Conservation (phyloP, 2,888 invertebrate species). For the Ferdinandea cuprea region DNA sequence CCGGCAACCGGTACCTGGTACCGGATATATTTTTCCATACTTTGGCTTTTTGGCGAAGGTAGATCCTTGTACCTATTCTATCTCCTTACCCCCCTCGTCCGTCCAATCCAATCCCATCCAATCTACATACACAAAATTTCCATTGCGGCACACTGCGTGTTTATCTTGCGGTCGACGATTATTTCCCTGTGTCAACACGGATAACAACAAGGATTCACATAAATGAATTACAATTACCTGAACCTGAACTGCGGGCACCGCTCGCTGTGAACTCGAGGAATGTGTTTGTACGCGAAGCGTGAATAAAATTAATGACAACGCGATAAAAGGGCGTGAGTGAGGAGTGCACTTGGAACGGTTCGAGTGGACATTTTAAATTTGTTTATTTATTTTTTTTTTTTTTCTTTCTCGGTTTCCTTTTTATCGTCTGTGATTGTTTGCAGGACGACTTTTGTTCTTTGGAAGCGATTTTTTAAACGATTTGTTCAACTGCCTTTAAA, state of each 20-base stretch:
- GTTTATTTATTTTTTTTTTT: constrained; percentile 43
- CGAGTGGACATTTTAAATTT: constrained; percentile 50
- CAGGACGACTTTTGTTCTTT: constrained; percentile 41
- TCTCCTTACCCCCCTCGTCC: neutral
- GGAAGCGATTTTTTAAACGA: constrained; percentile 5
- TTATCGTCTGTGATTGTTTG: constrained; percentile 41
- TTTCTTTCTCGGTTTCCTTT: neutral
- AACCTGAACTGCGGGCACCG: constrained; percentile 21
- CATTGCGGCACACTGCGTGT: constrained; percentile 73
- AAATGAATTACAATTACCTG: constrained; percentile 75
- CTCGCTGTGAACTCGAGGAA: constrained; percentile 32
- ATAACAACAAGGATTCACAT: constrained; percentile 75
- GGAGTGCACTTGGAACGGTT: neutral
- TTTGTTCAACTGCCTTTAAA: neutral
- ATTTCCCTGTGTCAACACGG: constrained; percentile 75
- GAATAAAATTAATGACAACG: constrained; percentile 71
- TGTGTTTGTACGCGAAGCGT: constrained; percentile 69
- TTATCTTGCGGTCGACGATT: constrained; percentile 75
- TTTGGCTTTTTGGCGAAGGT: neutral
- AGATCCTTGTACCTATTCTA: constrained; percentile 9
- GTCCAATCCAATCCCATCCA: constrained; percentile 39
- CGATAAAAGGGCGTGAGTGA: constrained; percentile 8
- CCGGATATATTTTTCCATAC: constrained; percentile 14
- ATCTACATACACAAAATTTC: constrained; percentile 50
- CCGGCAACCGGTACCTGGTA: constrained; percentile 6